A percentile compares a stretch with the other conserved stretches of the same genome.
These are phyloP conservation scores for Xiphydria camelus DNA, from an alignment of 2,888 invertebrate species.

Conservation along the genomic window DNA sequence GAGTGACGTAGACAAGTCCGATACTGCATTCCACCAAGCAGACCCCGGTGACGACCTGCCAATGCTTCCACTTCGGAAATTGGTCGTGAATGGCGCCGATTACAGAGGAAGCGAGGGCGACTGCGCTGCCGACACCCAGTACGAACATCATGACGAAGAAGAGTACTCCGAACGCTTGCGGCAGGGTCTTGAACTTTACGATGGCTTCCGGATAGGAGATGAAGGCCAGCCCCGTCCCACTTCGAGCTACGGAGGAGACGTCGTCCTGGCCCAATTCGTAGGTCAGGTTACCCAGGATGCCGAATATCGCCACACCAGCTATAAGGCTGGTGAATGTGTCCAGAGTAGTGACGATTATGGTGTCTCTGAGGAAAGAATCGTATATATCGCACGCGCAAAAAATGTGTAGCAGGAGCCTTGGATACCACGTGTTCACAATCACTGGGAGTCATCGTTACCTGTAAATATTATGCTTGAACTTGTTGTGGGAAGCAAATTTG, in stretches of 20 bases:
- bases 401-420: no score
- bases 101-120: constrained; percentile 70
- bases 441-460: no score
- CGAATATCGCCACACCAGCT: constrained; percentile 82
- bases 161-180: constrained; percentile 77
- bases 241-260: constrained; percentile 69
- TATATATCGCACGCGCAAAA: no score
- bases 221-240: constrained; percentile 80
- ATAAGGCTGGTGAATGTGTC: constrained; percentile 83
- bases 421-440: background rate
- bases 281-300: constrained; percentile 80
- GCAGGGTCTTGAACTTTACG: constrained; percentile 71
- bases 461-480: constrained; percentile 65
- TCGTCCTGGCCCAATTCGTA: constrained; percentile 65
- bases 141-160: constrained; percentile 83
- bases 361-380: constrained; percentile 60
- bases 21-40: constrained; percentile 64
- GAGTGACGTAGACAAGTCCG: constrained; percentile 74
- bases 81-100: constrained; percentile 72
- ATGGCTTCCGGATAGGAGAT: constrained; percentile 85
- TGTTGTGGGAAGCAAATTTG: constrained; percentile 67
- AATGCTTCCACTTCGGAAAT: constrained; percentile 64
- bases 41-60: constrained; percentile 64
- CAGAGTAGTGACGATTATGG: constrained; percentile 77
- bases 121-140: constrained; percentile 76